phyloP scores from a whole-genome alignment of 2,113 vertebrate genomes.

The Ahaetulla prasina region DNA sequence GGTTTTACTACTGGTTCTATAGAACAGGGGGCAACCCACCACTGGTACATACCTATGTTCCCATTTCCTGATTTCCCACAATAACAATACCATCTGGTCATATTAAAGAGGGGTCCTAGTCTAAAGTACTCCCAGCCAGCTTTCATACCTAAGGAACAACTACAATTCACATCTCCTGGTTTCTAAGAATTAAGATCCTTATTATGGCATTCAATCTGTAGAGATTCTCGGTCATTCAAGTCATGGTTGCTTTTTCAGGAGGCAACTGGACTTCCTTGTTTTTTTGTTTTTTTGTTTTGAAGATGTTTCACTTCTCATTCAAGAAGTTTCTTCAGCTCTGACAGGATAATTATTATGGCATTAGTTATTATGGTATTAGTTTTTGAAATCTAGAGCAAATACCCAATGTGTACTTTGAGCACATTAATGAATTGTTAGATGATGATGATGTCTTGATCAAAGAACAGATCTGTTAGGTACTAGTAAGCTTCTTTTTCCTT shows the following conservation, averaged over 20 bases:
- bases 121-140: not conserved
- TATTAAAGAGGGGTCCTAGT: not conserved
- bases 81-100: not conserved
- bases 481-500: not conserved
- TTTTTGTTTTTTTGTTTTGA: no score
- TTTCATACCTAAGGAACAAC: not conserved
- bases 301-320: no score
- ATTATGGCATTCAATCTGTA: not conserved
- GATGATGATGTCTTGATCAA: not conserved
- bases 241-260: no score
- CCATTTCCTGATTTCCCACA: not conserved
- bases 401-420: not conserved
- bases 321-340: no score
- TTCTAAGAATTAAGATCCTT: not conserved
- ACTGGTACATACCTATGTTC: not conserved
- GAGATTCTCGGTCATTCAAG: no score
- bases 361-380: not conserved
- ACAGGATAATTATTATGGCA: no score
- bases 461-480: not conserved
- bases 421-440: not conserved
- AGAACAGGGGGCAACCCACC: no score
- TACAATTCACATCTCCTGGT: not conserved
- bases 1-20: no score
- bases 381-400: not conserved
- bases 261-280: no score